Base-by-base conservation (phyloP, 2,113 vertebrate genomes). In the Apus apus region DNA sequence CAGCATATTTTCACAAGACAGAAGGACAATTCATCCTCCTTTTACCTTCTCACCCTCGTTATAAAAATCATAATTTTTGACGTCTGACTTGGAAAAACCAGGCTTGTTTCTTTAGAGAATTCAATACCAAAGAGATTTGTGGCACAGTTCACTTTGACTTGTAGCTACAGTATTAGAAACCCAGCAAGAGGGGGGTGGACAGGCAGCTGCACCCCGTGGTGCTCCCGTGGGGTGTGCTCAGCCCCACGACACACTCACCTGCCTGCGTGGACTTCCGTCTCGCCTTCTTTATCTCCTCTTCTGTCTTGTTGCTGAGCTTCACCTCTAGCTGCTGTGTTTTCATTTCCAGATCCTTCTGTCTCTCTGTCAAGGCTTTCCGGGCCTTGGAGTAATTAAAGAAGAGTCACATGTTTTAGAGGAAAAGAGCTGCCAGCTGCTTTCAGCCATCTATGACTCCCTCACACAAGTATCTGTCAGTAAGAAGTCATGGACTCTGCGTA, bases 211-310 rank as follows among this genome's bases (percentile, higher is more conserved):
- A 56, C 4, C 5, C 36, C 16, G 16, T 6, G 40, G 13, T 13
- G 26, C 5, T 50, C 58, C 30, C 6, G 1, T 3, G 11, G 17
- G 32, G 45, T 66, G 40, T 5, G 11, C 30, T 79, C 5, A 4
- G 16, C 29, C 46, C 18, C 12, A 1, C 18, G 14, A 50, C 0
- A 0, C 27, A 29, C 99, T 98, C 95, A 99, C 99, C 99, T 16
- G 99, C 99, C 98, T 99, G 99, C 1, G 99, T 99, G 90, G 99
- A 99, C 98, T 99, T 99, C 96, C 99, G 87, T 66, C 99, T 98
- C 0, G 99, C 99, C 93, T 99, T 99, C 98, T 99, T 99, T 95
- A 99, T 99, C 85, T 99, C 99, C 89, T 99, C 99, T 92, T 99
- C 99, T 1, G 98, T 99, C 97, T 99, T 99, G 97, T 98, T 99